These are phyloP conservation scores for Mirza zaza DNA, from an alignment of 2,113 vertebrate genomes.

Conservation along the genomic window DNA sequence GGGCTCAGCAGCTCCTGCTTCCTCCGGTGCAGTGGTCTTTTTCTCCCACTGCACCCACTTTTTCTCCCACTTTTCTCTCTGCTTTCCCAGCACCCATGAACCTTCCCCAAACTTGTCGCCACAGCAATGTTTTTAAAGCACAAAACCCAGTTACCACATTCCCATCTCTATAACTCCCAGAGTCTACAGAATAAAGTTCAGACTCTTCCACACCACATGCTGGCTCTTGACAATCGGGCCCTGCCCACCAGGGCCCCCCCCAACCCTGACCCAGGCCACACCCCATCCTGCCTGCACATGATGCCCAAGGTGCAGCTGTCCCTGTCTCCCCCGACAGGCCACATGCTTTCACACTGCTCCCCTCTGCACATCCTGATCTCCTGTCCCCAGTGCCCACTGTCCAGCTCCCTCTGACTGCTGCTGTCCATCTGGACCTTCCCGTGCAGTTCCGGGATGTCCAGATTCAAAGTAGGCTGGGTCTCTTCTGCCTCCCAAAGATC, in stretches of 20 bases:
- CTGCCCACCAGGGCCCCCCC: not conserved
- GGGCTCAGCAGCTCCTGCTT: not conserved
- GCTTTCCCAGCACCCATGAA: not conserved
- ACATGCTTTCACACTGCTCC: not conserved
- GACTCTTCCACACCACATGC: not conserved
- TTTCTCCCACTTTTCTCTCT: not conserved
- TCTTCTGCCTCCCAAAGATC: not conserved
- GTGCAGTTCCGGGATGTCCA: not conserved
- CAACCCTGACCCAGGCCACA: not conserved
- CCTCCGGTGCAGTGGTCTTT: not conserved
- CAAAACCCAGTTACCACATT: not conserved
- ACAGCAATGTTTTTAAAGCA: constrained; percentile 23
- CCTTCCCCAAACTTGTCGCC: not conserved
- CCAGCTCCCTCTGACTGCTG: not conserved
- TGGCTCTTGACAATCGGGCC: not conserved
- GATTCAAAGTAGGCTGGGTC: not conserved
- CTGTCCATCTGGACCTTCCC: not conserved
- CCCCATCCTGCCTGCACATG: not conserved
- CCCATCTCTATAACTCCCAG: not conserved
- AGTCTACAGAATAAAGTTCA: not conserved
- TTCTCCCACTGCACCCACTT: not conserved
- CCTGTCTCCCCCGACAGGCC: too few species aligned
- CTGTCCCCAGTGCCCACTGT: not conserved
- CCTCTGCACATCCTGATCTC: not conserved
- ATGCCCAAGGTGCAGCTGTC: not conserved